These are phyloP conservation scores for Dicranocentrus wangi DNA, from an alignment of 2,888 invertebrate species.

Conservation along the genomic window DNA sequence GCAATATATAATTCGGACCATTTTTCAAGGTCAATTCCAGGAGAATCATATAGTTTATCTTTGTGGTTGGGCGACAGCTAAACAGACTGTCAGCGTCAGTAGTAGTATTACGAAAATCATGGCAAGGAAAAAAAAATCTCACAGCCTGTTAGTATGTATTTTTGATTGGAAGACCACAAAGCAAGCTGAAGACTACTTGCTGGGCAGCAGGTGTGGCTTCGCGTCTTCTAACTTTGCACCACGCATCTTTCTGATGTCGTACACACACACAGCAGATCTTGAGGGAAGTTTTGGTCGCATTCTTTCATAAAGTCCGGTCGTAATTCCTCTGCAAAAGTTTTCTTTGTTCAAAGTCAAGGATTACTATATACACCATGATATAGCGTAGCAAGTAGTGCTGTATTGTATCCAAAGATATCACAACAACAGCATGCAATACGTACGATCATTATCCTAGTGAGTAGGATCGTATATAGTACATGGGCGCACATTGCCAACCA, in stretches of 20 bases:
- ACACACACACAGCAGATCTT: neutral
- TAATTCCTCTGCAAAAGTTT: neutral
- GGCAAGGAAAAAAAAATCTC: neutral
- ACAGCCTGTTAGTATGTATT: slow-evolving; percentile 17
- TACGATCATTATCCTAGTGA: neutral
- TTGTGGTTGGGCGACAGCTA: too few species aligned
- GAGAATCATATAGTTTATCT: too few species aligned
- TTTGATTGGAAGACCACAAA: slow-evolving; percentile 63
- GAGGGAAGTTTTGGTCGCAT: slow-evolving; percentile 8
- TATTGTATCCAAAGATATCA: neutral
- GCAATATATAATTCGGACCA: too few species aligned
- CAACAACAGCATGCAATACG: neutral
- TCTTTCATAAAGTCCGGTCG: neutral
- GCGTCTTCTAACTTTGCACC: slow-evolving; percentile 25
- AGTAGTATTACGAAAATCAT: too few species aligned
- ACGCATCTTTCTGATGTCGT: neutral
- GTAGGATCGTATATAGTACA: neutral
- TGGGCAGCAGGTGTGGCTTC: slow-evolving; percentile 65
- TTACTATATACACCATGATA: neutral
- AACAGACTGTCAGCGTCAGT: too few species aligned
- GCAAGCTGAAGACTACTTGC: slow-evolving; percentile 55
- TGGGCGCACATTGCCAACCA: neutral
- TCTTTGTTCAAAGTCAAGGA: neutral
- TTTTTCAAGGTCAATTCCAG: too few species aligned
- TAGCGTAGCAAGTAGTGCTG: neutral